A percentile compares a stretch with the other conserved stretches of the same genome.
These are phyloP conservation scores for Scrobipalpa costella DNA, from an alignment of 2,888 invertebrate species.

Conservation along the genomic window DNA sequence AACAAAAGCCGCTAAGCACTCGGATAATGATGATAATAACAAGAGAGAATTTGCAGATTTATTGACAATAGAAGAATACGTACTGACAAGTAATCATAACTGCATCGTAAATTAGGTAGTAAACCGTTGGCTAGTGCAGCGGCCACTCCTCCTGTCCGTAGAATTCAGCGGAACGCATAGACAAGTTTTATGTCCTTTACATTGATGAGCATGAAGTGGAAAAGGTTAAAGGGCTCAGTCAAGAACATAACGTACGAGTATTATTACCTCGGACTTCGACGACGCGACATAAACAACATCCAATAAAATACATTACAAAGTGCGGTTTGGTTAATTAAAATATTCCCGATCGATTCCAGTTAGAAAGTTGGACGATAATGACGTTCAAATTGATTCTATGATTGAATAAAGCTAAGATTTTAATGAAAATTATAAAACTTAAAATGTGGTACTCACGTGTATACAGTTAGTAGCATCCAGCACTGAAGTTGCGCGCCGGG, in stretches of 20 bases:
- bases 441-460: slow-evolving; percentile 79
- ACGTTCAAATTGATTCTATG: background rate
- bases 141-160: slow-evolving; percentile 51
- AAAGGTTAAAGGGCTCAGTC: slow-evolving; percentile 47
- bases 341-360: slow-evolving; percentile 20
- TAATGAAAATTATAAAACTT: slow-evolving; percentile 13
- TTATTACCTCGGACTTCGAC: slow-evolving; percentile 29
- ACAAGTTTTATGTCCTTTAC: slow-evolving; percentile 67
- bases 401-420: background rate
- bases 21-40: slow-evolving; percentile 46
- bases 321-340: slow-evolving; percentile 23
- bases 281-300: slow-evolving; percentile 30
- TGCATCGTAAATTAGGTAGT: slow-evolving; percentile 61
- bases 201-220: slow-evolving; percentile 63
- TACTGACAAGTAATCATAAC: slow-evolving; percentile 54
- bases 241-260: slow-evolving; percentile 32
- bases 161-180: slow-evolving; percentile 61
- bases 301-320: slow-evolving; percentile 28
- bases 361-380: slow-evolving; percentile 9
- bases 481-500: slow-evolving; percentile 81
- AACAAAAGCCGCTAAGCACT: slow-evolving; percentile 24
- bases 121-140: slow-evolving; percentile 37
- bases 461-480: slow-evolving; percentile 87
- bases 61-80: slow-evolving; percentile 47
- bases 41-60: slow-evolving; percentile 19